These are phyloP conservation scores for Timema podura DNA, from an alignment of 2,888 invertebrate genomes.

Conservation along the genomic window DNA sequence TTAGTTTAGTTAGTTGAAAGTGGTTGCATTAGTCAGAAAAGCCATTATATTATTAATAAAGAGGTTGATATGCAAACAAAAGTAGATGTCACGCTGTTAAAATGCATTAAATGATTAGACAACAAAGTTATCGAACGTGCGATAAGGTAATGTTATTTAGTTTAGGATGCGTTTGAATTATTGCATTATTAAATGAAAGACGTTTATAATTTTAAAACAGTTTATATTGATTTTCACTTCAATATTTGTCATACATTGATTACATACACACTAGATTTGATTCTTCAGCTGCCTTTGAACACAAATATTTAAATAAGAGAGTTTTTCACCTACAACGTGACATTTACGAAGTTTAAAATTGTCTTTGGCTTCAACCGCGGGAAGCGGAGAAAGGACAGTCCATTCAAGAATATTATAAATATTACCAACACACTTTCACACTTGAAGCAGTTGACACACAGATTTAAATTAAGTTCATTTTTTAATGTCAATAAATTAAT, in stretches of 20 bases:
- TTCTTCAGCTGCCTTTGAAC: constrained; percentile 16
- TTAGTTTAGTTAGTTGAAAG: not conserved
- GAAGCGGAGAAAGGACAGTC: constrained; percentile 18
- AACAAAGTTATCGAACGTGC: not conserved
- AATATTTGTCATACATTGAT: not conserved
- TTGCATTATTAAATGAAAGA: constrained; percentile 13
- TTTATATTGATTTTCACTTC: constrained; percentile 14
- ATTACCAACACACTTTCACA: not conserved
- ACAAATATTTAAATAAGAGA: not conserved
- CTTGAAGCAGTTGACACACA: not conserved
- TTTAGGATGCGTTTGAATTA: not conserved
- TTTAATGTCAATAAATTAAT: constrained; percentile 14
- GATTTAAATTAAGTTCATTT: not conserved
- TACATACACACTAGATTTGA: constrained; percentile 20
- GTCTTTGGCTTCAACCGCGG: not conserved
- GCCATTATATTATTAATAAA: not conserved
- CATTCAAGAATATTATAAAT: constrained; percentile 3
- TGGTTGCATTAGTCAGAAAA: constrained; percentile 1
- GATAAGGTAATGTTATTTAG: not conserved
- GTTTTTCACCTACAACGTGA: constrained; percentile 24
- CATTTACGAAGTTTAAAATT: constrained; percentile 25
- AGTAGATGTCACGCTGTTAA: constrained; percentile 30
- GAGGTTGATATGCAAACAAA: constrained; percentile 1
- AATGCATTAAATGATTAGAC: not conserved
- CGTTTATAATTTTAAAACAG: constrained; percentile 16